A percentile compares a stretch with the other conserved stretches of the same genome.
Conservation (phyloP, 2,797 vertebrate genomes). For the Vespertilio murinus region DNA sequence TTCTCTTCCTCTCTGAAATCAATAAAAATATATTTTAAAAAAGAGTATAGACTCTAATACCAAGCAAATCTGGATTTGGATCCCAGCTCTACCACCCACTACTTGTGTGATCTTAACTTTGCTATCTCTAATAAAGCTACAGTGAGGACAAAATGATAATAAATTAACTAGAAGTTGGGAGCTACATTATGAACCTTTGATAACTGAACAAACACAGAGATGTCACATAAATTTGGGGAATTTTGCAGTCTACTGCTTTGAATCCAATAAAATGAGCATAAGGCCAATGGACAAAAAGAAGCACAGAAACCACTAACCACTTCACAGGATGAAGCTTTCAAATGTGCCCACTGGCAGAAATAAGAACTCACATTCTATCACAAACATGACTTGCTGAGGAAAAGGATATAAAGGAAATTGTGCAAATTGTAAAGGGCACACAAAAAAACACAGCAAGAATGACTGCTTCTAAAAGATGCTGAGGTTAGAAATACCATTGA, state of each 20-base stretch:
- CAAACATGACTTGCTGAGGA: not conserved
- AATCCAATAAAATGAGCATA: constrained; percentile 21
- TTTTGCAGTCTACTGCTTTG: constrained; percentile 30
- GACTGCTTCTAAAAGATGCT: not conserved
- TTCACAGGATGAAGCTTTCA: constrained; percentile 53
- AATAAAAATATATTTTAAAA: too few relatives aligned
- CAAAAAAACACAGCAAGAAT: constrained; percentile 43
- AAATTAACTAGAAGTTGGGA: not conserved
- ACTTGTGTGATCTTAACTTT: not conserved
- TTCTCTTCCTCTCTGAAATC: too few relatives aligned
- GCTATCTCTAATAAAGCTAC: not conserved
- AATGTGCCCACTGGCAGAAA: constrained; percentile 24
- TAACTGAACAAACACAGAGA: constrained; percentile 36
- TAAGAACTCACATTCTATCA: constrained; percentile 28
- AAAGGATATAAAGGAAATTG: not conserved
- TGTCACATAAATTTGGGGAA: not conserved
- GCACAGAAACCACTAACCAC: constrained; percentile 41
- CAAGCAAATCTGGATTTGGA: not conserved
- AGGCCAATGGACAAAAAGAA: constrained; percentile 52
- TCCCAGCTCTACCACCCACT: not conserved
- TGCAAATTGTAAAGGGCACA: constrained; percentile 5
- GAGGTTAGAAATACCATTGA: not conserved
- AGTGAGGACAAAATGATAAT: not conserved
- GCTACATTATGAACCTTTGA: not conserved
- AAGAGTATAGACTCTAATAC: not conserved